Evolutionary conservation across 92 coral and sea anemone species (phyloP).

Genomic region (Chrysogorgia sp.): DNA sequence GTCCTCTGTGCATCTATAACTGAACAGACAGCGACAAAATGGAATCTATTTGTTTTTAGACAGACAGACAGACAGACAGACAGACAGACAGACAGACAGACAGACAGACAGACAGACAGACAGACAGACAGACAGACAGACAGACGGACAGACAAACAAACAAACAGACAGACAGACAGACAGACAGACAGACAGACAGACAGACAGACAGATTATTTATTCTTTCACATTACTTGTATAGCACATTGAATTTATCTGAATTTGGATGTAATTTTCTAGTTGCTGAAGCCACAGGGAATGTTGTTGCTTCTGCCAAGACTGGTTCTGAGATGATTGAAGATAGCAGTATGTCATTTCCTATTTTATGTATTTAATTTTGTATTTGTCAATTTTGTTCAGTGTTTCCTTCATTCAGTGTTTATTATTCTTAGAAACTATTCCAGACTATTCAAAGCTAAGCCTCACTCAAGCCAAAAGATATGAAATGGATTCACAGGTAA

Average conservation of each 20-base stretch:
- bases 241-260: not conserved
- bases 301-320: constrained; percentile 96
- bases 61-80: too few species aligned
- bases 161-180: too few species aligned
- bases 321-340: constrained; percentile 99
- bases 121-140: too few species aligned
- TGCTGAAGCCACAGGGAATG: constrained; percentile 93
- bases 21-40: too few species aligned
- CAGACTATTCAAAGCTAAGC: constrained; percentile 92
- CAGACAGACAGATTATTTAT: not conserved
- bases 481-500: constrained; percentile 98
- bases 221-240: not conserved
- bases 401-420: not conserved
- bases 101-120: too few species aligned
- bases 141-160: too few species aligned
- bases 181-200: too few species aligned
- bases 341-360: constrained; percentile 72
- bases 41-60: too few species aligned
- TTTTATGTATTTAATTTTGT: not conserved
- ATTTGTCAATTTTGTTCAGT: not conserved
- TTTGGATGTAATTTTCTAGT: constrained; percentile 64
- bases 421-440: constrained; percentile 73
- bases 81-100: too few species aligned
- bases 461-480: constrained; percentile 90
- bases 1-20: too few species aligned